Percentiles rank a stretch among this genome's conserved stretches.
Evolutionary conservation across 2,888 invertebrate genomes (phyloP).

Genomic region (Polydrusus cervinus): DNA sequence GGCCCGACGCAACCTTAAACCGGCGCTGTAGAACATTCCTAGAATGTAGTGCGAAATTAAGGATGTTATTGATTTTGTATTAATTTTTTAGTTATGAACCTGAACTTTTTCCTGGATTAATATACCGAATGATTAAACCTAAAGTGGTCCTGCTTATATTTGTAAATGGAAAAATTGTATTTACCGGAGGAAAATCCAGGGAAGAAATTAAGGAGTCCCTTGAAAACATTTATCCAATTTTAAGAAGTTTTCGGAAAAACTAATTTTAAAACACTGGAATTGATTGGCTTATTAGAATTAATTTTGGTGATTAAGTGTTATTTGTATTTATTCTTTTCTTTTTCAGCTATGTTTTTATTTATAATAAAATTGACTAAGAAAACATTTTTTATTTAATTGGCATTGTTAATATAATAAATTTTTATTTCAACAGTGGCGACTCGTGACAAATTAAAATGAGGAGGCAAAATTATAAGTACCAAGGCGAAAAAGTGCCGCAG

Average conservation of each 20-base stretch:
- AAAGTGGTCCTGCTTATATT: constrained; percentile 97
- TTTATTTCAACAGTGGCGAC: no score
- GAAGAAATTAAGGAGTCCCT: constrained; percentile 94
- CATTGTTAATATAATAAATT: no score
- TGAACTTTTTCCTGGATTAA: constrained; percentile 98
- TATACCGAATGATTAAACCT: constrained; percentile 98
- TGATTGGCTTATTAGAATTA: neutral
- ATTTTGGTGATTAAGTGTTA: no score
- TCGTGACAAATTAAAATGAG: no score
- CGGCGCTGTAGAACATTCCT: no score
- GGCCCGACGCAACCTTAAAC: no score
- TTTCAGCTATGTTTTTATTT: neutral
- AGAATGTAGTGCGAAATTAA: no score
- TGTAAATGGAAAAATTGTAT: constrained; percentile 98
- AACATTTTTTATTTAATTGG: neutral
- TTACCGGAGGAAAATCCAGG: constrained; percentile 96
- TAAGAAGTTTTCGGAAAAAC: constrained; percentile 94
- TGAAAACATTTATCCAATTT: constrained; percentile 95
- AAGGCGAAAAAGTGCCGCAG: no score
- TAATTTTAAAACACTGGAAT: constrained; percentile 60
- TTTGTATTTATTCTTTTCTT: constrained; percentile 3
- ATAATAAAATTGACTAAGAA: neutral
- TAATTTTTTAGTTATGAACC: constrained; percentile 89
- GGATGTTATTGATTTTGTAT: neutral
- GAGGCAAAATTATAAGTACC: no score